Evolutionary conservation across 2,113 vertebrate genomes (phyloP).

Genomic region (Athene noctua): DNA sequence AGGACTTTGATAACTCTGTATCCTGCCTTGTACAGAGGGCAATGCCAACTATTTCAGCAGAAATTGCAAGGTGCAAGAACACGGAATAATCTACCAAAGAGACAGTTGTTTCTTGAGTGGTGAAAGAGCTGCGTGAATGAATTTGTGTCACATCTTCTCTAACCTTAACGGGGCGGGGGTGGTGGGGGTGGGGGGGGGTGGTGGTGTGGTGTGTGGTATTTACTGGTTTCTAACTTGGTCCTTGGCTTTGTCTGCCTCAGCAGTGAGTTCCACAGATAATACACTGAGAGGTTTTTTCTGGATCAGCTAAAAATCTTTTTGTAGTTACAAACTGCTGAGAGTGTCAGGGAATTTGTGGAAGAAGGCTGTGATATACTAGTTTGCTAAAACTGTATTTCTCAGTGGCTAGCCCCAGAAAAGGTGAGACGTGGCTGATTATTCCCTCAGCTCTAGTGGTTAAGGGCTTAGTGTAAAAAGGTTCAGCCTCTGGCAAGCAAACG

Average conservation of each 20-base stretch:
- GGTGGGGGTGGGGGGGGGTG: background rate
- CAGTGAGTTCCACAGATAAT: background rate
- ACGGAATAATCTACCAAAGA: slow-evolving; percentile 12
- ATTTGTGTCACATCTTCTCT: background rate
- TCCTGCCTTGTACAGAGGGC: slow-evolving; percentile 19
- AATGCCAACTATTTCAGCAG: background rate
- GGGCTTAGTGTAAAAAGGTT: background rate
- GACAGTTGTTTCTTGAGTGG: background rate
- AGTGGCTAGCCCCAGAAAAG: background rate
- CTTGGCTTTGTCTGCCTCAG: background rate
- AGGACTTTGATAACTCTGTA: slow-evolving; percentile 23
- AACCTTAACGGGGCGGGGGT: background rate
- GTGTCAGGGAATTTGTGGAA: background rate
- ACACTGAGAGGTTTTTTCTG: background rate
- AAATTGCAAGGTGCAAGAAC: slow-evolving; percentile 16
- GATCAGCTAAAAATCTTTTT: background rate
- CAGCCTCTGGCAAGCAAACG: background rate
- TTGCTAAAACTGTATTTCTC: background rate
- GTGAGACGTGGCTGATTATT: background rate
- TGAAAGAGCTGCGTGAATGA: background rate
- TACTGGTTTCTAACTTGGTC: background rate
- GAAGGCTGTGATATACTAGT: background rate
- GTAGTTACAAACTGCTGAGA: background rate
- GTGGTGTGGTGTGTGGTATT: background rate
- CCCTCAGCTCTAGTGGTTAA: background rate